Base-by-base conservation (phyloP, 2,888 invertebrate species). In the Callyntrura guangdongensis region DNA sequence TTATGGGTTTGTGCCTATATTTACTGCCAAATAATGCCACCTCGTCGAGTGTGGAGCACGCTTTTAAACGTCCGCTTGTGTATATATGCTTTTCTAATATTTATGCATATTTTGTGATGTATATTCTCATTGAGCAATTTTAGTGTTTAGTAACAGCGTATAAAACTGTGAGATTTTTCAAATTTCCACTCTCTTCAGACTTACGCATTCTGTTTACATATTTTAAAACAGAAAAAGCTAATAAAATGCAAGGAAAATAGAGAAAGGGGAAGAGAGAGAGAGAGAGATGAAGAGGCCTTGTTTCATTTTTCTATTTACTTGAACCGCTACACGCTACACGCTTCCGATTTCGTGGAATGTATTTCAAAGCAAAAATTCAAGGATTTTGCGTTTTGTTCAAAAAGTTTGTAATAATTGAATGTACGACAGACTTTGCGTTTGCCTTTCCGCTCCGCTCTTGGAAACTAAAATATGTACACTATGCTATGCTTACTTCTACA, bases 131-230 rank as follows among this genome's bases (percentile, higher is more conserved):
- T 67, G 81, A 90, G 85, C 85, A 85, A 86, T 72, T 74, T 22
- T 49, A 11, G 49, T 49, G 22, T 49, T 74, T 14, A 45, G 45
- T 22, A 64, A n/a, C 22, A 17, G 69, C 69, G 81, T 36, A 61
- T 86, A 74, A 74, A 86, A 86, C 90, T 72, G 72, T 53, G 64
- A 82, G 81, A 86, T 86, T 90, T 82, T 56, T 82, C 45, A 82
- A 64, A 86, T 81, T 90, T 85, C 67, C 69, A 64, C 27, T 74
- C 47, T 74, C 49, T 49, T 72, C 77, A 85, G 86, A 90, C 81
- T 82, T 82, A 86, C 81, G 84, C 86, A 86, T 81, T 86, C 90
- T 82, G 86, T 69, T 86, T 86, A 67, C 79, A 69, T 89, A 74
- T 59, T 82, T 87, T 72, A 81, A 69, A 69, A 81, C 22, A 20